Percentiles rank a stretch among this genome's conserved stretches.
These are phyloP conservation scores for Rhagonycha fulva DNA, from an alignment of 2,888 invertebrate species.

Conservation along the genomic window DNA sequence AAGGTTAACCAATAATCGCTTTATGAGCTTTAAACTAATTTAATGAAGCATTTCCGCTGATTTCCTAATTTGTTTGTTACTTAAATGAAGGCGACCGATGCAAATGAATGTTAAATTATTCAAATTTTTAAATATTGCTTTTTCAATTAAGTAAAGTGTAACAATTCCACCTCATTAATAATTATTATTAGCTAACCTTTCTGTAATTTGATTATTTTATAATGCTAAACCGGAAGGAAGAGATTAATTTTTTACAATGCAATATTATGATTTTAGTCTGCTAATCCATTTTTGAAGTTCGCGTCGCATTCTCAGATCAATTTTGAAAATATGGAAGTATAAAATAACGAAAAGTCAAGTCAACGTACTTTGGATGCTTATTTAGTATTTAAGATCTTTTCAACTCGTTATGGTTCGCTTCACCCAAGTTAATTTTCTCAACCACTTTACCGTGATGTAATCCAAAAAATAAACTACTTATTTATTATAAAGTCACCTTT, in stretches of 20 bases:
- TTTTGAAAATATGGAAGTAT: neutral
- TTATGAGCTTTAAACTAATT: neutral
- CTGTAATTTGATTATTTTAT: neutral
- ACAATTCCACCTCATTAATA: neutral
- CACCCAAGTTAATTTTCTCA: constrained; percentile 5
- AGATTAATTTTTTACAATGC: neutral
- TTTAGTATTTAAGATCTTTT: constrained; percentile 7
- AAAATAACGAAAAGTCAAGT: constrained; percentile 11
- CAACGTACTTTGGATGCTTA: constrained; percentile 8
- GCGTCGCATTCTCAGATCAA: neutral
- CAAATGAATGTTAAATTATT: neutral
- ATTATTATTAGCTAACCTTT: constrained; percentile 1
- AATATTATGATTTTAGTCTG: neutral
- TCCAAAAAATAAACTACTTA: neutral
- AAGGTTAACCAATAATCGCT: neutral
- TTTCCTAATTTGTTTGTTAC: neutral
- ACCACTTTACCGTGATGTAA: constrained; percentile 14
- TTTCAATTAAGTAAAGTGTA: neutral
- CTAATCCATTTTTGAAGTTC: neutral
- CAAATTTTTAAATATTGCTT: neutral
- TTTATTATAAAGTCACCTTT: neutral
- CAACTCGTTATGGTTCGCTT: constrained; percentile 7
- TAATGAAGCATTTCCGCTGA: neutral
- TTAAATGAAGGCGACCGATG: neutral
- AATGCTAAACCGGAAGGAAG: neutral